Conservation (phyloP, 92 coral and sea anemone species). For the Galaxea fascicularis region DNA sequence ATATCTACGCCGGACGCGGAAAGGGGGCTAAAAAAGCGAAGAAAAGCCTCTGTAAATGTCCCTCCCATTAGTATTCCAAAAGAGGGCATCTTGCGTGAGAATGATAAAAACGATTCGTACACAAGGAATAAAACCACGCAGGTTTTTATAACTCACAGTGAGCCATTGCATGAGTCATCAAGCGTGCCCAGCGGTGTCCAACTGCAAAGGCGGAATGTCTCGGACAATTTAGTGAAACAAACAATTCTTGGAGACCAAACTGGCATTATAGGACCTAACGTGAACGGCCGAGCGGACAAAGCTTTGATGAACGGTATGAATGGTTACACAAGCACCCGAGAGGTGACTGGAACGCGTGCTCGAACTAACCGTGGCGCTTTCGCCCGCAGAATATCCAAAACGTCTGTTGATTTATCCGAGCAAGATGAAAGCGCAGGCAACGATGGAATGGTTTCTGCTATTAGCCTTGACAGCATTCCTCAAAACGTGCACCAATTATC, state of each 20-base stretch:
- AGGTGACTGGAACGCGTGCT: background rate
- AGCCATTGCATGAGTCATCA: slow-evolving; percentile 40
- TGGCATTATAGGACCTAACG: background rate
- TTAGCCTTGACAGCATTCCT: slow-evolving; percentile 24
- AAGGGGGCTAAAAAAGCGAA: background rate
- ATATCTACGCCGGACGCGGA: slow-evolving; percentile 20
- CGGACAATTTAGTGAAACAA: background rate
- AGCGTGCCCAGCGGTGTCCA: slow-evolving; percentile 29
- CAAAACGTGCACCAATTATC: slow-evolving; percentile 26
- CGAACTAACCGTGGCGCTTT: background rate
- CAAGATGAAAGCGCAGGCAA: slow-evolving; percentile 24
- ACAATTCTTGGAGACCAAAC: background rate
- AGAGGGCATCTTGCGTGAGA: slow-evolving; percentile 31
- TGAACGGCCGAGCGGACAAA: background rate
- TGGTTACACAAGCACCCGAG: background rate
- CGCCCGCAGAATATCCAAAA: slow-evolving; percentile 15
- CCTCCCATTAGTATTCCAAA: background rate
- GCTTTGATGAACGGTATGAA: background rate
- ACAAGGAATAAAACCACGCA: slow-evolving; percentile 27
- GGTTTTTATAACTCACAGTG: slow-evolving; percentile 25
- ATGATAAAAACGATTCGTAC: slow-evolving; percentile 12
- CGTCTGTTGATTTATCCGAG: slow-evolving; percentile 30
- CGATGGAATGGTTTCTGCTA: slow-evolving; percentile 18
- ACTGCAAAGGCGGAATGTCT: background rate
- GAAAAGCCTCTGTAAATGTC: slow-evolving; percentile 13